Percentiles rank a stretch among this genome's conserved stretches.
Evolutionary conservation across 2,113 vertebrate species (phyloP).

Genomic region (Morone saxatilis): DNA sequence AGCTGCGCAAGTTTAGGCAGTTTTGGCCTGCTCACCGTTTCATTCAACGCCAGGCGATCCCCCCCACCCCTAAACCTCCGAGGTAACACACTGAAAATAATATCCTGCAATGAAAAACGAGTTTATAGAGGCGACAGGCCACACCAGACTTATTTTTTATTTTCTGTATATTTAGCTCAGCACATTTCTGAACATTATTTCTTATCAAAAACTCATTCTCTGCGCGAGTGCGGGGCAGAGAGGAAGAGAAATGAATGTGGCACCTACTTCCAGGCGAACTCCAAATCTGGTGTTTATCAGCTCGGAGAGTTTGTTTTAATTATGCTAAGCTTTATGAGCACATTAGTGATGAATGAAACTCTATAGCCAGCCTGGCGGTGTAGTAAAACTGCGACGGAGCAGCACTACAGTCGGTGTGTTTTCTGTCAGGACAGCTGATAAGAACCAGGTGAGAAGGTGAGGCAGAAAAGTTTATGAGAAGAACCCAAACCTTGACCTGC

Average conservation of each 20-base stretch:
- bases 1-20: constrained; percentile 22
- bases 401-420: constrained; percentile 19
- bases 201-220: neutral
- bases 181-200: constrained; percentile 11
- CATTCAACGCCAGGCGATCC: constrained; percentile 46
- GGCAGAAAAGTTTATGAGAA: constrained; percentile 11
- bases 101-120: constrained; percentile 27
- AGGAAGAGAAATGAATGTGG: neutral
- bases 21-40: neutral
- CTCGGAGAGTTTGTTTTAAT: constrained; percentile 43
- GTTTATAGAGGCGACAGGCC: constrained; percentile 36
- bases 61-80: constrained; percentile 10
- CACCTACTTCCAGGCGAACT: neutral
- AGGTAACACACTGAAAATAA: constrained; percentile 49
- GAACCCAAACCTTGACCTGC: constrained; percentile 49
- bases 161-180: constrained; percentile 17
- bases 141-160: neutral
- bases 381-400: constrained; percentile 15
- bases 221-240: neutral
- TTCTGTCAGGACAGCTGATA: constrained; percentile 43
- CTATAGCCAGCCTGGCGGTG: neutral
- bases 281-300: constrained; percentile 19
- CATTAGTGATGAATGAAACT: constrained; percentile 20
- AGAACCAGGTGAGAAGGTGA: constrained; percentile 52
- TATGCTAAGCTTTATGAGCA: constrained; percentile 39